These are phyloP conservation scores for Dynastes hyllus DNA, from an alignment of 2,888 invertebrate genomes.

Conservation along the genomic window DNA sequence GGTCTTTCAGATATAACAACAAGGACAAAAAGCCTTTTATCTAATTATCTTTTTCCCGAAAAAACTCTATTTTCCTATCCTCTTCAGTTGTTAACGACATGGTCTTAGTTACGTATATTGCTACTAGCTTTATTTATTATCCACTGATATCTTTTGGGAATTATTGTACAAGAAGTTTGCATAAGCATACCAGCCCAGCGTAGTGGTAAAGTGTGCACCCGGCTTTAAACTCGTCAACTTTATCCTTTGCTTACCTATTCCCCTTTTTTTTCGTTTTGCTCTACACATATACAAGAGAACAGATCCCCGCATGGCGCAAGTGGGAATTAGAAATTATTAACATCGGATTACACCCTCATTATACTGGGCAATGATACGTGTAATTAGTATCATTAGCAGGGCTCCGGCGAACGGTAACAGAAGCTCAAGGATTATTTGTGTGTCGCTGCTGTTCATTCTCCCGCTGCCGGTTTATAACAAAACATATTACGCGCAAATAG, in stretches of 20 bases:
- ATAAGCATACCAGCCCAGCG: neutral
- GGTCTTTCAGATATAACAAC: too few species aligned
- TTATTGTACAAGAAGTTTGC: too few species aligned
- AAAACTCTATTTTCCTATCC: too few species aligned
- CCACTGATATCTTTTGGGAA: too few species aligned
- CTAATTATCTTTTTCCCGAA: too few species aligned
- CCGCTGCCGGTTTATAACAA: conserved; percentile 30
- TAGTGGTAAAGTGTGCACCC: too few species aligned
- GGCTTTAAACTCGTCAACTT: too few species aligned
- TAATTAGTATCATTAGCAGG: conserved; percentile 46
- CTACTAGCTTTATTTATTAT: too few species aligned
- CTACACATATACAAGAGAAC: neutral
- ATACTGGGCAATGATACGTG: conserved; percentile 49
- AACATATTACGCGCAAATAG: conserved; percentile 37
- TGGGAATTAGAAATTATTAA: conserved; percentile 48
- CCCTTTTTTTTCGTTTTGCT: neutral
- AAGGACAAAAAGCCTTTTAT: too few species aligned
- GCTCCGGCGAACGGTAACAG: conserved; percentile 22
- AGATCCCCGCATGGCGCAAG: conserved; percentile 1
- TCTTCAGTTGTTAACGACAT: too few species aligned
- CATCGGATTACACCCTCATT: conserved; percentile 49
- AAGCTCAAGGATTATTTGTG: conserved; percentile 39
- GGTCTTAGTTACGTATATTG: too few species aligned
- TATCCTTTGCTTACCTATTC: neutral
- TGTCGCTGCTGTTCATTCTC: neutral